phyloP scores from a whole-genome alignment of 2,113 vertebrate species.

The Lepidothrix coronata region DNA sequence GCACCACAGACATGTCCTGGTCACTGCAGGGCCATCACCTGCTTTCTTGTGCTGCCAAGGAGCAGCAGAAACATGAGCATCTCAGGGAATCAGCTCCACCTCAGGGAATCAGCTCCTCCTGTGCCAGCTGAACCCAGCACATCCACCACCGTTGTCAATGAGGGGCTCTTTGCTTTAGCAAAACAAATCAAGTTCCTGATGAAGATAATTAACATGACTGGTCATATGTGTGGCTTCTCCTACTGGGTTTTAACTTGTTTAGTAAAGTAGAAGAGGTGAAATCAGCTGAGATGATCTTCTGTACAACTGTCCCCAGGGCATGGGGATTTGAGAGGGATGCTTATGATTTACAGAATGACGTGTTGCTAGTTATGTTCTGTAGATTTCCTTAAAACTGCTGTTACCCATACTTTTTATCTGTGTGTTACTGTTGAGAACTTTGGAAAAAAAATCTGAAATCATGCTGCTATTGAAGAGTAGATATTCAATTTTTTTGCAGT shows the following conservation, averaged over 20 bases:
- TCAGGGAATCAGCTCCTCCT: neutral
- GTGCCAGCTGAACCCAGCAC: neutral
- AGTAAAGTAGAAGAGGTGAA: neutral
- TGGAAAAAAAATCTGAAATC: neutral
- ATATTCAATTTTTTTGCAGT: neutral
- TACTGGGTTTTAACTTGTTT: neutral
- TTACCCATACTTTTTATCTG: neutral
- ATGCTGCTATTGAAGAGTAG: neutral
- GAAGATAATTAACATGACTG: neutral
- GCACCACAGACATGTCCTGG: fast-evolving
- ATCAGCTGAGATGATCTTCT: neutral
- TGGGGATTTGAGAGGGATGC: neutral
- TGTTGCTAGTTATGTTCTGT: neutral
- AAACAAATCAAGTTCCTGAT: neutral
- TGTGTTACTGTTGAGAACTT: neutral
- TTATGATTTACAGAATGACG: neutral
- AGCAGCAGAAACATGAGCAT: neutral
- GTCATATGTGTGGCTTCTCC: neutral
- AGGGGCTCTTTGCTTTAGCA: neutral
- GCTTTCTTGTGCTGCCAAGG: neutral
- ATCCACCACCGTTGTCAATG: neutral
- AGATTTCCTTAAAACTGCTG: neutral
- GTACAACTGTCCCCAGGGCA: neutral
- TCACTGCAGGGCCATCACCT: neutral
- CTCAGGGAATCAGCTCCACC: too few species aligned